Evolutionary conservation across 2,888 invertebrate genomes (phyloP).

Genomic region (Drosophila siamana): DNA sequence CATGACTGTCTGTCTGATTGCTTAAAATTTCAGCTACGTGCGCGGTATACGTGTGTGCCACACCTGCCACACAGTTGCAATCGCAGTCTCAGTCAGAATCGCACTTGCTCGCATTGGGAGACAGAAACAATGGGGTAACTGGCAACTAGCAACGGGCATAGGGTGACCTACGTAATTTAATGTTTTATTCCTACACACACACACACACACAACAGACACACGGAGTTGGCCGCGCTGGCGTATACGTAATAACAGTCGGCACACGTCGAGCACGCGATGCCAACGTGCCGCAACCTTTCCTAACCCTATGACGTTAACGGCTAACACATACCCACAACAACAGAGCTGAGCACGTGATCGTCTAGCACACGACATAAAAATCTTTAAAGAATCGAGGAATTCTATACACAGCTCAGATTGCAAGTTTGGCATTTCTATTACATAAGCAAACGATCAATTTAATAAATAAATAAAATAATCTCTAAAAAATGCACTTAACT

Average conservation of each 20-base stretch:
- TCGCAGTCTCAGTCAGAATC: conserved; percentile 30
- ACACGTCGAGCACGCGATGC: conserved; percentile 75
- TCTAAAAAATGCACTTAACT: not conserved
- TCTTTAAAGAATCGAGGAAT: not conserved
- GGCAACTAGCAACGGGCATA: not conserved
- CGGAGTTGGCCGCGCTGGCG: conserved; percentile 61
- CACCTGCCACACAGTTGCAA: conserved; percentile 61
- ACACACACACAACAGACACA: conserved; percentile 45
- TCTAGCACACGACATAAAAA: not conserved
- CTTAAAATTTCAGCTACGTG: conserved; percentile 76
- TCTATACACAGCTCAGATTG: not conserved
- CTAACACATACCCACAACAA: conserved; percentile 12
- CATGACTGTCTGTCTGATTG: conserved; percentile 52
- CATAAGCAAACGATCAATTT: not conserved
- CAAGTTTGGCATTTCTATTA: no score
- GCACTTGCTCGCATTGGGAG: conserved; percentile 10
- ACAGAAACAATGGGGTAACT: conserved; percentile 47
- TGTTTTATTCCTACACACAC: conserved; percentile 73
- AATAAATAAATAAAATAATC: no score
- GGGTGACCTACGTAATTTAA: conserved; percentile 72
- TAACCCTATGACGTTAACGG: conserved; percentile 58
- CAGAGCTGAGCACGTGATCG: conserved; percentile 46
- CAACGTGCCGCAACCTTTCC: conserved; percentile 67
- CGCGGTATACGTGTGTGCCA: conserved; percentile 66
- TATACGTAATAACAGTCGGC: conserved; percentile 72